Percentiles rank a stretch among this genome's conserved stretches.
These are phyloP conservation scores for Eulemur coronatus DNA, from an alignment of 2,797 vertebrate species.

Conservation along the genomic window DNA sequence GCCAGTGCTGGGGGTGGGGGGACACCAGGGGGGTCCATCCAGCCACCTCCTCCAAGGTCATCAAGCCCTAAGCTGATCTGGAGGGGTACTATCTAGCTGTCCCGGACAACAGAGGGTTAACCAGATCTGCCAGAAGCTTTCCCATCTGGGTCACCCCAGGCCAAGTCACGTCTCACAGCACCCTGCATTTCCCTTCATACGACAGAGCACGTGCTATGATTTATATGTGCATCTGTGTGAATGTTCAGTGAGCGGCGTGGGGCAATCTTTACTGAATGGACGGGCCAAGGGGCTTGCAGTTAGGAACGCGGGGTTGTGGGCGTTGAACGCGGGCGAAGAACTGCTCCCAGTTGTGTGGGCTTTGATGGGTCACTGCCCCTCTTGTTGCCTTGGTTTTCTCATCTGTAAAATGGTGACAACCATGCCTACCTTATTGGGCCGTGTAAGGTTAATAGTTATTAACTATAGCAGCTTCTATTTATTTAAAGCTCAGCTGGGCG, in stretches of 20 bases:
- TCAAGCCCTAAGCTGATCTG: not conserved
- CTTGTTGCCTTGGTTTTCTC: slow-evolving; percentile 74
- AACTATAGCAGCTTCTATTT: not conserved
- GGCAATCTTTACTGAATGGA: not conserved
- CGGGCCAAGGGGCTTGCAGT: no score
- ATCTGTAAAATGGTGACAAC: slow-evolving; percentile 68
- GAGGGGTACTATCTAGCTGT: not conserved
- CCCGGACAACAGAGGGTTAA: not conserved
- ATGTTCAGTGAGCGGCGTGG: rapidly evolving
- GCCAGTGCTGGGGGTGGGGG: rapidly evolving
- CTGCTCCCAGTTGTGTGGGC: not conserved
- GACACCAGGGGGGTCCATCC: not conserved
- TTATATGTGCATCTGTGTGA: not conserved
- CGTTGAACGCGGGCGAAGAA: not conserved
- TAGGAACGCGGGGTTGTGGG: rapidly evolving
- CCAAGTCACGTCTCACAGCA: not conserved
- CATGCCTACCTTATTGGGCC: no score
- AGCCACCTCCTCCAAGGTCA: not conserved
- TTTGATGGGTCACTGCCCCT: slow-evolving; percentile 53
- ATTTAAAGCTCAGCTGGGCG: not conserved
- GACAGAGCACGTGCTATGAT: not conserved
- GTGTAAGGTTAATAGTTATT: not conserved
- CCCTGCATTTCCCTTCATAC: not conserved
- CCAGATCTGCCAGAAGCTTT: not conserved
- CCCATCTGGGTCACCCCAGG: not conserved